These are phyloP conservation scores for Mormyrops attenuatus DNA, from an alignment of 2,797 vertebrate species.

Conservation along the genomic window DNA sequence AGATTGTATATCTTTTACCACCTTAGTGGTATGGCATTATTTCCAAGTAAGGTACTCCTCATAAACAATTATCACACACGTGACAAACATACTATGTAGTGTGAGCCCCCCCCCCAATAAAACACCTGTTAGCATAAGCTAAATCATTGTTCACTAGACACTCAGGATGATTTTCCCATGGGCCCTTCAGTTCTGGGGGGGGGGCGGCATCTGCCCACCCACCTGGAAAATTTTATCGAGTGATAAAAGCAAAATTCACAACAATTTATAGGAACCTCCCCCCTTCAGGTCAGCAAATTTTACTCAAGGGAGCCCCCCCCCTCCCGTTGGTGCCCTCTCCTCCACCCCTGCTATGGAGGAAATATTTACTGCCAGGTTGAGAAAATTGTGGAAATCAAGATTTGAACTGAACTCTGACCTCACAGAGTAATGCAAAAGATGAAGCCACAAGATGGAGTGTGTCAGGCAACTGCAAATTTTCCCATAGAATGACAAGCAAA, in stretches of 20 bases:
- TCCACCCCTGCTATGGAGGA: background rate
- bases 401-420: constrained; percentile 15
- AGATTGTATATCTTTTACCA: background rate
- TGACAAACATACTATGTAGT: background rate
- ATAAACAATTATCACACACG: background rate
- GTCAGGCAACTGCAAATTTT: constrained; percentile 11
- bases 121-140: background rate
- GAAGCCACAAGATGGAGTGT: background rate
- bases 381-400: background rate
- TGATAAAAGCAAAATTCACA: background rate
- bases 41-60: background rate
- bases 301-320: background rate
- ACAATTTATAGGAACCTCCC: background rate
- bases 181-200: too few relatives aligned
- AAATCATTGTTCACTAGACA: background rate
- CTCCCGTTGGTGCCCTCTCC: background rate
- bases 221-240: background rate
- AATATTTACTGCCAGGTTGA: background rate
- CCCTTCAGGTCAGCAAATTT: background rate
- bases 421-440: too few relatives aligned
- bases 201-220: too few relatives aligned
- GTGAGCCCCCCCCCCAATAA: too few relatives aligned
- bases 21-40: background rate
- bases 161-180: background rate
- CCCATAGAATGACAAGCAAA: constrained; percentile 30